A percentile compares a stretch with the other conserved stretches of the same genome.
These are phyloP conservation scores for Apotomis betuletana DNA, from an alignment of 2,888 invertebrate genomes.

Conservation along the genomic window DNA sequence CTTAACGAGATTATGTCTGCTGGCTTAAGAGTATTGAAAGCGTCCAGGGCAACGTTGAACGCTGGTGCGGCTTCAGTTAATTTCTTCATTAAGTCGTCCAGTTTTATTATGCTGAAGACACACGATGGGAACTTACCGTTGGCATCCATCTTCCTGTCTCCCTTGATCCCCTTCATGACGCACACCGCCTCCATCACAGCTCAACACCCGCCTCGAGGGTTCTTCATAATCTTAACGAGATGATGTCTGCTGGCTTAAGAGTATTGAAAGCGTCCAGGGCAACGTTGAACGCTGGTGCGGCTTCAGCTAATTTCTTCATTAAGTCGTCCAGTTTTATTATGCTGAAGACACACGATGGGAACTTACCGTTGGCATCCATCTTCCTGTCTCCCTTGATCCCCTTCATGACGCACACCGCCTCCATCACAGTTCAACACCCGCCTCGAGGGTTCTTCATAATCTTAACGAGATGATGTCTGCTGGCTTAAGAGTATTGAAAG, in stretches of 20 bases:
- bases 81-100: constrained; percentile 60
- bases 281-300: constrained; percentile 96
- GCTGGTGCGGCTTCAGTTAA: constrained; percentile 98
- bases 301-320: constrained; percentile 90
- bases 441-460: no score
- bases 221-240: constrained; percentile 90
- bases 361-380: constrained; percentile 87
- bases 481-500: constrained; percentile 97
- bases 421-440: constrained; percentile 92
- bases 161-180: constrained; percentile 94
- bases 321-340: no score
- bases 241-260: constrained; percentile 96
- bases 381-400: constrained; percentile 95
- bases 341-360: no score
- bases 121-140: constrained; percentile 63
- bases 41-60: constrained; percentile 93
- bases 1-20: constrained; percentile 98
- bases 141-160: constrained; percentile 94
- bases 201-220: no score
- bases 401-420: constrained; percentile 95
- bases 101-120: no score
- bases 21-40: constrained; percentile 97
- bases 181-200: constrained; percentile 94
- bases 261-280: constrained; percentile 97
- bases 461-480: constrained; percentile 98